These are phyloP conservation scores for Rhyzopertha dominica DNA, from an alignment of 1,140 invertebrate genomes.

Conservation along the genomic window DNA sequence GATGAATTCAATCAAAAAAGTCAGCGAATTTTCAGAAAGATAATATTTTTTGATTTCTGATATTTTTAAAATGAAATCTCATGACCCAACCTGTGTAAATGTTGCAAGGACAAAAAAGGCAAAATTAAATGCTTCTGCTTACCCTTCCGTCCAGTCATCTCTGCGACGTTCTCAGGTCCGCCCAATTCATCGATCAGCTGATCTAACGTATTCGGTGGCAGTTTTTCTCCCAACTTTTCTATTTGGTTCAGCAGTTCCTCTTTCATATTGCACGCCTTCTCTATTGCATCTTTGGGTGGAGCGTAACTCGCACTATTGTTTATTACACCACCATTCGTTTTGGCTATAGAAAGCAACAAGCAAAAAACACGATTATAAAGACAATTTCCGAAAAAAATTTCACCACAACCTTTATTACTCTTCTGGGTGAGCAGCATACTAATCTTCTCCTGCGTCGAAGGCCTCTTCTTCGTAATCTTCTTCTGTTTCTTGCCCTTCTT, in stretches of 20 bases:
- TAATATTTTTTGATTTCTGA: too few species aligned
- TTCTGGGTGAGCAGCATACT: conserved; percentile 62
- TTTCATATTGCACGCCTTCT: conserved; percentile 87
- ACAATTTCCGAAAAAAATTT: neutral
- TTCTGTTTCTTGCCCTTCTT: conserved; percentile 69
- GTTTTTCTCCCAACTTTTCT: conserved; percentile 76
- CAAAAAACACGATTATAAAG: conserved; percentile 4
- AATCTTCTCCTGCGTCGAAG: conserved; percentile 72
- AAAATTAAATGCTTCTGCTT: conserved; percentile 42
- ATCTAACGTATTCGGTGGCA: conserved; percentile 98
- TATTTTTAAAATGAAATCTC: too few species aligned
- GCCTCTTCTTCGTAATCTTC: conserved; percentile 58
- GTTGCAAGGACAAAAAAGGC: too few species aligned
- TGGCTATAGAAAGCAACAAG: conserved; percentile 16
- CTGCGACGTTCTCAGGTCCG: conserved; percentile 95
- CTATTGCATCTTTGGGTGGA: conserved; percentile 75
- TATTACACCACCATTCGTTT: conserved; percentile 32
- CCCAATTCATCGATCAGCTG: conserved; percentile 97
- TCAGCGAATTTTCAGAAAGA: too few species aligned
- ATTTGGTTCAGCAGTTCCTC: conserved; percentile 82
- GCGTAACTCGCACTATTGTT: conserved; percentile 43
- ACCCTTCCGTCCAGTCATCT: conserved; percentile 55
- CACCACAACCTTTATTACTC: conserved; percentile 32
- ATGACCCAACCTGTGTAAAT: too few species aligned
- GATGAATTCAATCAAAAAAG: too few species aligned